Base-by-base conservation (phyloP, 2,888 invertebrate genomes). In the Parochlus steinenii region DNA sequence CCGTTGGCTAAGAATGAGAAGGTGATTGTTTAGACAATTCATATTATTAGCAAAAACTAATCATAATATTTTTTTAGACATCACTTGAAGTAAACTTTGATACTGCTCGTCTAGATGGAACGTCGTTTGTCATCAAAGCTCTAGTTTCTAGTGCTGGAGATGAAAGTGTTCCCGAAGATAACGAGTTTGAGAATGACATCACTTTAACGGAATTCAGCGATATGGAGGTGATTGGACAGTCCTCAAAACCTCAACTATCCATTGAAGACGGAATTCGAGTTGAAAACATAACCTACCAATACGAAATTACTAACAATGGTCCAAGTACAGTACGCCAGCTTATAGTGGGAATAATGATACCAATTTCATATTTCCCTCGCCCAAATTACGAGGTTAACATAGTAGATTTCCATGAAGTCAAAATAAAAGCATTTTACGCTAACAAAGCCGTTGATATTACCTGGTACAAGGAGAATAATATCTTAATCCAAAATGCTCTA, bases 121-220 rank as follows among this genome's bases (percentile, higher is more conserved):
- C 42, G 3, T 42, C 45, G 3, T 43, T 58, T 38, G 44, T 47
- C 12, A 47, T 59, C 16, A 47, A 41, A 2, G 57, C 58, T 0
- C 50, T 52, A 33, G 55, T 56, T 5, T 57, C 52, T 20, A 58
- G 58, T 41, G 56, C 58, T 3, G 57, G 58, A 11, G 43, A 46
- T 11, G 58, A 59, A 36, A 37, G 41, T 4, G 52, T 47, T 40
- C 47, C 51, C 0, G 32, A 20, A 7, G 52, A 57, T 37, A 59
- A 59, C 41, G 39, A 46, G 15, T 42, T 48, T 7, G 45, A 31
- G 1, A 51, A 49, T 39, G 34, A 47, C 3, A 52, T 59, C 17
- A 39, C 47, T 3, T 41, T 58, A n/a, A 43, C 39, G 23, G 55
- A 58, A 40, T 53, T 47, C 39, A 58, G 56, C n/a, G 51, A 55